Conservation (phyloP, 2,797 vertebrate genomes). For the Neosilurus mollespiculum region DNA sequence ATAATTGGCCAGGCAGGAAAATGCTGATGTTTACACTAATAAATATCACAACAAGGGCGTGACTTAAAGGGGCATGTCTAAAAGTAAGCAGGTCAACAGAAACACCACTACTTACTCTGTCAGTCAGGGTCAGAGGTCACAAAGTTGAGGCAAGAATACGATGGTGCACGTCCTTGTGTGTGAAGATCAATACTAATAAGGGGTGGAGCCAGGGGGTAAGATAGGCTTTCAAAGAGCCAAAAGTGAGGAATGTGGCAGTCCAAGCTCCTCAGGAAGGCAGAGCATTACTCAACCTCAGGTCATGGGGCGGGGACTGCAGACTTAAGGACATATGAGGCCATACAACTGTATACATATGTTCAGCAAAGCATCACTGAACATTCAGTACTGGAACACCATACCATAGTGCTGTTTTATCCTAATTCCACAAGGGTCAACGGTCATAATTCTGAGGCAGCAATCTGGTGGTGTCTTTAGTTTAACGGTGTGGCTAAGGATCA, state of each 20-base stretch:
- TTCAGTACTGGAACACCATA: not conserved
- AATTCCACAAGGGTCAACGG: not conserved
- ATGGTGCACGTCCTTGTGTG: not conserved
- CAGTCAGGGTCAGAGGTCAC: not conserved
- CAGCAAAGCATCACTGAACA: not conserved
- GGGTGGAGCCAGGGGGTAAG: not conserved
- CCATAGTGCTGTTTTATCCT: not conserved
- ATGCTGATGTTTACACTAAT: not conserved
- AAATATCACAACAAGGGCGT: not conserved
- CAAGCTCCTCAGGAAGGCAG: not conserved
- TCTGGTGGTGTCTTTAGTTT: not conserved
- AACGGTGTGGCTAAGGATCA: not conserved
- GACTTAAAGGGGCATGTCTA: not conserved
- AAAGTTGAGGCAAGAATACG: slow-evolving; percentile 34
- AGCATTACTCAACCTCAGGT: not conserved
- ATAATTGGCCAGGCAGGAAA: slow-evolving; percentile 2
- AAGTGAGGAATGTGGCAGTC: not conserved
- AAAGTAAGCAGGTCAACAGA: not conserved
- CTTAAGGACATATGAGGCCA: not conserved
- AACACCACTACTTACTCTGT: not conserved
- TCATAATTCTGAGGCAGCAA: slow-evolving; percentile 1
- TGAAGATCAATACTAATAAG: not conserved
- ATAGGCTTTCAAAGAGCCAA: not conserved
- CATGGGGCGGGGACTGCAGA: not conserved
- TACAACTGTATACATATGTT: not conserved